Conservation (phyloP, 2,113 vertebrate genomes). For the Nyctereutes procyonoides region DNA sequence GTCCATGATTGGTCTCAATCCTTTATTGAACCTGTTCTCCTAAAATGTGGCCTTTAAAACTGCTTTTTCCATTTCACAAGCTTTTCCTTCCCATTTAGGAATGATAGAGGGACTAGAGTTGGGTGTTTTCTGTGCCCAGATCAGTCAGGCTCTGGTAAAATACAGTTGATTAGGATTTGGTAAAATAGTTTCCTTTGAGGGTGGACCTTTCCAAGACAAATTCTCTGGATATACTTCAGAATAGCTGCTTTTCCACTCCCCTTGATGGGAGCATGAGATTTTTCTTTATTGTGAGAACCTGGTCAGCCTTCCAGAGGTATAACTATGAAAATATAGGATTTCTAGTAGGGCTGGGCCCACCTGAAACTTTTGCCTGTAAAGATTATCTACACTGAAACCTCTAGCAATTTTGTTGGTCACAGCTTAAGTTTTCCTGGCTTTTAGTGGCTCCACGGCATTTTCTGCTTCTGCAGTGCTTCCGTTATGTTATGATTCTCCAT, state of each 20-base stretch:
- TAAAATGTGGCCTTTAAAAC: neutral
- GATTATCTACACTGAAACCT: neutral
- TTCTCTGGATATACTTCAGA: neutral
- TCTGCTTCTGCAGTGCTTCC: neutral
- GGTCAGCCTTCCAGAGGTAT: neutral
- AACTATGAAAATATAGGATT: neutral
- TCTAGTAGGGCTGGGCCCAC: fast-evolving
- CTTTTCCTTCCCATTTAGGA: neutral
- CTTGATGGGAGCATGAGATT: neutral
- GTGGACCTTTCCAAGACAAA: neutral
- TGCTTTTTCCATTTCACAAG: neutral
- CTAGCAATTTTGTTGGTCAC: neutral
- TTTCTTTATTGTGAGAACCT: neutral
- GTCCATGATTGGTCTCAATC: neutral
- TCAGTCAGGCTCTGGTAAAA: neutral
- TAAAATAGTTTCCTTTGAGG: neutral
- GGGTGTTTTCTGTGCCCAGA: neutral
- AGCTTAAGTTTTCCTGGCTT: neutral
- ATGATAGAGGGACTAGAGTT: neutral
- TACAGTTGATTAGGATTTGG: neutral
- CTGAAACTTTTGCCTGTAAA: neutral
- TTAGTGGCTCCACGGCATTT: neutral
- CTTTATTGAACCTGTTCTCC: neutral
- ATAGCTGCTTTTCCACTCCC: neutral
- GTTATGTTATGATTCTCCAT: neutral